Evolutionary conservation across 1,140 invertebrate species (phyloP).

Genomic region (Nomia melanderi): DNA sequence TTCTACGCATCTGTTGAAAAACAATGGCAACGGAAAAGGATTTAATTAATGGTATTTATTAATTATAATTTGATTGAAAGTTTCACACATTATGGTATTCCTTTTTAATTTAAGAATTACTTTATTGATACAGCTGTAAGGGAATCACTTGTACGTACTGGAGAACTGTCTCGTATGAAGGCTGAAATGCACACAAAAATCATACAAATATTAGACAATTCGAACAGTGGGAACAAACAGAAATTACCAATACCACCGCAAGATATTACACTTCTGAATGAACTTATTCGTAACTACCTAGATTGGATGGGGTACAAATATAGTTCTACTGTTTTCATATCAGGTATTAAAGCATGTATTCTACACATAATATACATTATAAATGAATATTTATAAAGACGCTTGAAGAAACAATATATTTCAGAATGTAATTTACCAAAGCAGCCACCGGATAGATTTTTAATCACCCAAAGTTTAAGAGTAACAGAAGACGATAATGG

Average conservation of each 20-base stretch:
- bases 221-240: slow-evolving; percentile 59
- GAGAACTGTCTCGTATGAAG: slow-evolving; percentile 76
- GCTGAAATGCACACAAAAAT: slow-evolving; percentile 79
- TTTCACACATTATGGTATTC: not conserved
- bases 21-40: slow-evolving; percentile 76
- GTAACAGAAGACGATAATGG: slow-evolving; percentile 72
- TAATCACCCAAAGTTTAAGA: slow-evolving; percentile 73
- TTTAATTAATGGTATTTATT: slow-evolving; percentile 74
- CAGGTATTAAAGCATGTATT: slow-evolving; percentile 68
- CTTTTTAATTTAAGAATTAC: slow-evolving; percentile 8
- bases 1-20: not conserved
- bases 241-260: slow-evolving; percentile 69
- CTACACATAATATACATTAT: not conserved
- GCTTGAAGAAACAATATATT: slow-evolving; percentile 42
- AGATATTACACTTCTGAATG: slow-evolving; percentile 77
- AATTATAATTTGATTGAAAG: not conserved
- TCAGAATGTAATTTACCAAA: slow-evolving; percentile 77
- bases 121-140: slow-evolving; percentile 72
- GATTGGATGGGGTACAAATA: slow-evolving; percentile 81
- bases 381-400: not conserved
- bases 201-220: slow-evolving; percentile 75
- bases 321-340: slow-evolving; percentile 73
- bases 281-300: slow-evolving; percentile 80
- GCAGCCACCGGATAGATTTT: slow-evolving; percentile 72
- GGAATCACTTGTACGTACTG: slow-evolving; percentile 76